Evolutionary conservation across 2,797 vertebrate genomes (phyloP).

Genomic region (Sebastolobus altivelis): DNA sequence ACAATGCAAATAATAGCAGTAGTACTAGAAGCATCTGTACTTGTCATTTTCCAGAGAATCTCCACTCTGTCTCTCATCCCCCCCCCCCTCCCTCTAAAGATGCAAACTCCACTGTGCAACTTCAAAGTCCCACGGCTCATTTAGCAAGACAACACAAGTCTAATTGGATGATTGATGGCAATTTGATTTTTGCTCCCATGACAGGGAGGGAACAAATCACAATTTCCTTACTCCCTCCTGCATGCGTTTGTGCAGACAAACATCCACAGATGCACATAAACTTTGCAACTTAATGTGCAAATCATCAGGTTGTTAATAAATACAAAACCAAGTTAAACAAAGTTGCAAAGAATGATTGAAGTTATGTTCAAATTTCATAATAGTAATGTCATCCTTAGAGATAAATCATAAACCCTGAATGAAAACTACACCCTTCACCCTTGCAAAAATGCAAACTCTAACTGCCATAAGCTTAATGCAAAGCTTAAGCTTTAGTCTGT

Average conservation of each 20-base stretch:
- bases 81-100: constrained; percentile 11
- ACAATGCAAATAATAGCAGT: constrained; percentile 49
- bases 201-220: not conserved
- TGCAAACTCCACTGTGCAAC: constrained; percentile 50
- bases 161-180: constrained; percentile 70
- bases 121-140: constrained; percentile 66
- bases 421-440: not conserved
- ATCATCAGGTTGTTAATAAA: not conserved
- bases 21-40: constrained; percentile 28
- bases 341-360: not conserved
- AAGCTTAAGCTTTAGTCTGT: not conserved
- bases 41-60: constrained; percentile 32
- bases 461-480: not conserved
- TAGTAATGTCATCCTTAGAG: too few relatives aligned
- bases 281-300: not conserved
- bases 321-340: not conserved
- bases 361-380: not conserved
- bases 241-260: constrained; percentile 18
- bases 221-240: constrained; percentile 4
- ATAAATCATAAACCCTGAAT: not conserved
- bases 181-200: constrained; percentile 50
- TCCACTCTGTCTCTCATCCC: not conserved
- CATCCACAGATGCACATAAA: not conserved
- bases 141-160: constrained; percentile 64
- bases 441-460: not conserved